A percentile compares a stretch with the other conserved stretches of the same genome.
phyloP scores from a whole-genome alignment of 2,888 invertebrate genomes.

The Metopia argyrocephala region DNA sequence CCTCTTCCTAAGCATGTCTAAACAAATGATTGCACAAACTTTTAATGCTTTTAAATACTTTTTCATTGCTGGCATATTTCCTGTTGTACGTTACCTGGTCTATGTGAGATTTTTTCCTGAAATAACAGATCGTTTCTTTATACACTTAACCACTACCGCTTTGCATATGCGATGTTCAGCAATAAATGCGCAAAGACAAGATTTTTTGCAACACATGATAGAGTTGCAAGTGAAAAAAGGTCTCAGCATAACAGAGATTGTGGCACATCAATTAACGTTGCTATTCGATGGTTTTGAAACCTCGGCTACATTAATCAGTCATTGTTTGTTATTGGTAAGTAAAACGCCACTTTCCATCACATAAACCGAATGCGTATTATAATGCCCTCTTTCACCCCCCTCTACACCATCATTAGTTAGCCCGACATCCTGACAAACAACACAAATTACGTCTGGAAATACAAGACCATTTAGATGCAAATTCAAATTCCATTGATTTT shows the following conservation, averaged over 20 bases:
- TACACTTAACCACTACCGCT: slow-evolving; percentile 28
- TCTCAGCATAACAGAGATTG: slow-evolving; percentile 60
- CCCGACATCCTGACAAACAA: slow-evolving; percentile 65
- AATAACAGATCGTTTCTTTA: slow-evolving; percentile 47
- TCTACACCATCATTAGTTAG: slow-evolving; percentile 61
- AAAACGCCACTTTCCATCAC: neutral
- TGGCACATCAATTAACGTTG: slow-evolving; percentile 69
- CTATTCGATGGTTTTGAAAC: slow-evolving; percentile 71
- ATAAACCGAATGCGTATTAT: neutral
- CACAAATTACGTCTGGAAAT: slow-evolving; percentile 69
- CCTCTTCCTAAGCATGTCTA: slow-evolving; percentile 60
- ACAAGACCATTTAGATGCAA: slow-evolving; percentile 5
- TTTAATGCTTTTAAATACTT: slow-evolving; percentile 58
- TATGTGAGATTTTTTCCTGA: slow-evolving; percentile 61
- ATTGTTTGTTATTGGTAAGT: slow-evolving; percentile 68
- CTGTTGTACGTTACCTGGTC: slow-evolving; percentile 49
- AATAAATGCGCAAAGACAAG: slow-evolving; percentile 62
- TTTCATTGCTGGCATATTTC: slow-evolving; percentile 63
- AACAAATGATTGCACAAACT: slow-evolving; percentile 60
- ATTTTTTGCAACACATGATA: slow-evolving; percentile 69
- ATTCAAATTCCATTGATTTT: slow-evolving; percentile 27
- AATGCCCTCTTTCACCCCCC: neutral
- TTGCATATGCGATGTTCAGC: slow-evolving; percentile 51
- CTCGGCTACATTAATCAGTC: slow-evolving; percentile 68
- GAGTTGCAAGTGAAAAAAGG: slow-evolving; percentile 59